Evolutionary conservation across 1,140 invertebrate genomes (phyloP), one percentile per base, ranked within the genome.

Genomic region (Amyelois transitella): DNA sequence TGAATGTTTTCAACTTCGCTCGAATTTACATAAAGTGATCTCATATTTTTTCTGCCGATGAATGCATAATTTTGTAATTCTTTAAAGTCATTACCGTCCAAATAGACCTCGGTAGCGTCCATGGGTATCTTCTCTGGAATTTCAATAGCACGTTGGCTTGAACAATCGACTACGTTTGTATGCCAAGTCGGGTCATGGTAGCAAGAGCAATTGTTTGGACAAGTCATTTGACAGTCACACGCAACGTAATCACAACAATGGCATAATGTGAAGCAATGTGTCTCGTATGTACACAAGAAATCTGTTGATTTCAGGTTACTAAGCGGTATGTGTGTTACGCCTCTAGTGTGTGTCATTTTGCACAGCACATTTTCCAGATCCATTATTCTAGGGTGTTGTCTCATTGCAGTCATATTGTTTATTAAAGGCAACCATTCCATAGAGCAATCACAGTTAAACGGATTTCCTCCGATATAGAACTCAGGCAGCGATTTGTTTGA

Each of bases 151-250:
- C 90, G 90, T 60, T 95, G 92, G 1, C 92, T 90, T 19, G 95
- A 95, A 80, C 96, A 98, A 73, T 97, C 95, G 1, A 97, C 96
- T 8, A 97, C 94, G 79, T 98, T 97, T 12, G 94, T 95, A 58
- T 94, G 94, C 96, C 96, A 97, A 0, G 95, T 95, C 69, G 95
- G 94, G 74, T 97, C 96, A 85, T 96, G 94, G 81, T 96, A 97
- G 77, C 96, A 98, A 59, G 94, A 94, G 80, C 96, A 98, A 75
- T 96, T 96, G 58, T 92, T 91, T 0, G 96, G 96, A 69, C 96
- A 98, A 3, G 94, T 96, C 96, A 97, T 97, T 88, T 97, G 95
- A 82, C 96, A 98, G 82, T 97, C 96, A 77, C 96, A 98, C 19
- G 96, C 96, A 73, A 97, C 95, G 74, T 96, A 97, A 69, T 97